Conservation (phyloP, 2,113 vertebrate genomes). For the Dermatemys mawii region DNA sequence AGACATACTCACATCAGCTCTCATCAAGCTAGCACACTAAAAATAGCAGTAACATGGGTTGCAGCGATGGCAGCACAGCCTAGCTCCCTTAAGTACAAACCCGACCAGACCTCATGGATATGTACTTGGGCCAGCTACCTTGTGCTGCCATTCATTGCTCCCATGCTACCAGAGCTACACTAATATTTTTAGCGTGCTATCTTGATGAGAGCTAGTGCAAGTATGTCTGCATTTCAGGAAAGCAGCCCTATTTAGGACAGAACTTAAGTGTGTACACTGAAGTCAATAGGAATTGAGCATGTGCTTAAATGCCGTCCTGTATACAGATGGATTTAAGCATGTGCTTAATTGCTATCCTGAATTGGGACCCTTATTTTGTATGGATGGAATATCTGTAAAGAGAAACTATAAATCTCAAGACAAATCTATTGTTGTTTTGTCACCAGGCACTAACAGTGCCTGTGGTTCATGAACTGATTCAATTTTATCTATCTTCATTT, state of each 20-base stretch:
- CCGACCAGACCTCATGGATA: background rate
- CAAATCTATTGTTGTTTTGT: background rate
- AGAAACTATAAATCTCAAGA: background rate
- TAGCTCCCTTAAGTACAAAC: background rate
- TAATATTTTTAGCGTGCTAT: background rate
- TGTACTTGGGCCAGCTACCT: background rate
- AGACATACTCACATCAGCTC: background rate
- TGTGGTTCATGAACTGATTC: background rate
- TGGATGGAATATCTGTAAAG: background rate
- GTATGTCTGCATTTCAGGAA: background rate
- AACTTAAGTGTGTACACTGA: background rate
- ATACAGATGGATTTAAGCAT: background rate
- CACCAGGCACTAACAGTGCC: background rate
- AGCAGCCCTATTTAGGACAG: background rate
- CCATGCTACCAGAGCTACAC: background rate
- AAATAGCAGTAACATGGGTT: background rate
- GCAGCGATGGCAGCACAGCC: background rate
- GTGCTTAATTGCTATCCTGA: background rate
- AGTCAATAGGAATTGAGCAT: background rate
- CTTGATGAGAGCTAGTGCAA: background rate
- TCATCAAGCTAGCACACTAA: background rate
- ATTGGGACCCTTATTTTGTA: background rate
- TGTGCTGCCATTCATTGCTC: background rate
- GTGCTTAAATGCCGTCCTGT: background rate
- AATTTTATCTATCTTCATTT: background rate